Conservation (phyloP, 1,140 invertebrate species). For the Halictus rubicundus region DNA sequence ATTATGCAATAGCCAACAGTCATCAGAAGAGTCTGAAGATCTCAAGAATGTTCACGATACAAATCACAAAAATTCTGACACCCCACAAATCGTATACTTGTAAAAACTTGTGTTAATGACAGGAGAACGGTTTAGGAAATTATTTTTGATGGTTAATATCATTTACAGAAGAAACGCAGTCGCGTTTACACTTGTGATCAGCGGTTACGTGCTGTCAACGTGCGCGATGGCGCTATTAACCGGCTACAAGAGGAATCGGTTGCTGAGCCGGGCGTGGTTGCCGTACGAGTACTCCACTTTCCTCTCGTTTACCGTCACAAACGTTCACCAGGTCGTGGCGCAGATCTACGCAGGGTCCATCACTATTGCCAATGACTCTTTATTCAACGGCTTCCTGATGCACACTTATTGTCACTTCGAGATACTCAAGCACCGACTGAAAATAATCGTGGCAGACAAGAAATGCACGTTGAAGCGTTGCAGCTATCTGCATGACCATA, state of each 20-base stretch:
- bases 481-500: slow-evolving; percentile 52
- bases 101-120: too few species aligned
- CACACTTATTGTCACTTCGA: slow-evolving; percentile 58
- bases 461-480: slow-evolving; percentile 30
- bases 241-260: slow-evolving; percentile 16
- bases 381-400: slow-evolving; percentile 46
- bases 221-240: slow-evolving; percentile 42
- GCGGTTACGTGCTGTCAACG: background rate
- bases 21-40: too few species aligned
- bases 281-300: slow-evolving; percentile 48
- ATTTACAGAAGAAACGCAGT: slow-evolving; percentile 26
- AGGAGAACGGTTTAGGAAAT: too few species aligned
- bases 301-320: slow-evolving; percentile 39
- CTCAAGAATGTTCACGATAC: too few species aligned
- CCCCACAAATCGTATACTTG: too few species aligned
- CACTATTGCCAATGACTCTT: slow-evolving; percentile 51
- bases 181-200: slow-evolving; percentile 24
- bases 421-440: slow-evolving; percentile 57
- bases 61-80: too few species aligned
- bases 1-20: too few species aligned
- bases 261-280: slow-evolving; percentile 59
- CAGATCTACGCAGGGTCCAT: slow-evolving; percentile 12
- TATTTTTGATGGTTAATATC: background rate
- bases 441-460: background rate
- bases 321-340: slow-evolving; percentile 50